A percentile compares a stretch with the other conserved stretches of the same genome.
Evolutionary conservation across 2,888 invertebrate genomes (phyloP).

Genomic region (Nematopogon swammerdamellus): DNA sequence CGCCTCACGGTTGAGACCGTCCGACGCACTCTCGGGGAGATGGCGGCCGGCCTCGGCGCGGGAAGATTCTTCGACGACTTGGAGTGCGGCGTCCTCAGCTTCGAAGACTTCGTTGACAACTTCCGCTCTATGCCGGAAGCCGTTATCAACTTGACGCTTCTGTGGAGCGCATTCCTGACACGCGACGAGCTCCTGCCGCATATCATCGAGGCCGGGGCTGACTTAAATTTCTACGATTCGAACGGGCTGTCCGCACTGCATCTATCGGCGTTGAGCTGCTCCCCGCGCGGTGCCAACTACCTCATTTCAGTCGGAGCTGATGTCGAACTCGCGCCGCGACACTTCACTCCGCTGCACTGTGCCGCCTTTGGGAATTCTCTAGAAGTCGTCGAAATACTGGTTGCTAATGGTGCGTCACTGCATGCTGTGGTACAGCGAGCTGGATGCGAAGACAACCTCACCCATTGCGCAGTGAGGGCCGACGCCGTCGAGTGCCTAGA

Average conservation of each 20-base stretch:
- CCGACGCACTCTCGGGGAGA: slow-evolving; percentile 66
- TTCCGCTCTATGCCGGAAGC: slow-evolving; percentile 61
- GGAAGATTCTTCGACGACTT: slow-evolving; percentile 70
- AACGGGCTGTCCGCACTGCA: slow-evolving; percentile 73
- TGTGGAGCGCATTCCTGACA: slow-evolving; percentile 72
- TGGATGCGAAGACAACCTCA: slow-evolving; percentile 70
- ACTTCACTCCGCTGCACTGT: slow-evolving; percentile 81
- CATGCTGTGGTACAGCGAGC: slow-evolving; percentile 64
- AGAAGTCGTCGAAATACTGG: slow-evolving; percentile 72
- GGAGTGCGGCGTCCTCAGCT: slow-evolving; percentile 63
- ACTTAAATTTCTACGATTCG: slow-evolving; percentile 68
- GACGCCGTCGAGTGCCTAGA: slow-evolving; percentile 77
- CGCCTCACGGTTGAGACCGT: slow-evolving; percentile 70
- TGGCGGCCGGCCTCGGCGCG: slow-evolving; percentile 64
- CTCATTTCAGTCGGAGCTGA: slow-evolving; percentile 67
- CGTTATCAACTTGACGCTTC: slow-evolving; percentile 67
- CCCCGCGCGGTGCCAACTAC: slow-evolving; percentile 64
- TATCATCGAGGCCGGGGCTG: slow-evolving; percentile 65
- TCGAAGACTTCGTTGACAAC: slow-evolving; percentile 56
- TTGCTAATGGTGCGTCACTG: slow-evolving; percentile 67
- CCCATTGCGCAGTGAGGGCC: slow-evolving; percentile 82
- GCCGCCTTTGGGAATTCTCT: slow-evolving; percentile 85
- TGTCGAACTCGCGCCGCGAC: slow-evolving; percentile 65
- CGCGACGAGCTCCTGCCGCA: slow-evolving; percentile 67
- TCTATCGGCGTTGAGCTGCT: slow-evolving; percentile 74